phyloP scores from a whole-genome alignment of 1,140 invertebrate species.

The Drosophila nigromelanica region DNA sequence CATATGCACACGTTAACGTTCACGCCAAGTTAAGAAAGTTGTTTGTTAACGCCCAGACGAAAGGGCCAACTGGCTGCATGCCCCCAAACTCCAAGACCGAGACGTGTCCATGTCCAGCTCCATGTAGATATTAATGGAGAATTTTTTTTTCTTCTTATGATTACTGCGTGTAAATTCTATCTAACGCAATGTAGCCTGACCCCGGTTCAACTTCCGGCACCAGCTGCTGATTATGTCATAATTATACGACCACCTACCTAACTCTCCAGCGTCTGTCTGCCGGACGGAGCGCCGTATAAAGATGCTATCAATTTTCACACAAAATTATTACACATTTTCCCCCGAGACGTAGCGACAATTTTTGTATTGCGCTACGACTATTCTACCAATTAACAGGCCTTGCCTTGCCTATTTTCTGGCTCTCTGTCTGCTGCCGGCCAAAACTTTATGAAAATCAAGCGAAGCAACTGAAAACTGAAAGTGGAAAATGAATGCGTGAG shows the following conservation, averaged over 20 bases:
- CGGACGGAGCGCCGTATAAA: conserved; percentile 46
- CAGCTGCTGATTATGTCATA: conserved; percentile 62
- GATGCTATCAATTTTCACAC: conserved; percentile 70
- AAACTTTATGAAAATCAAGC: conserved; percentile 69
- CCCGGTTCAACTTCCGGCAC: conserved; percentile 35
- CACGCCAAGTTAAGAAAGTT: conserved; percentile 67
- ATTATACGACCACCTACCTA: conserved; percentile 57
- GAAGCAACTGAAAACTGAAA: conserved; percentile 65
- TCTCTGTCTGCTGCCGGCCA: conserved; percentile 42
- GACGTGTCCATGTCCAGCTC: background rate
- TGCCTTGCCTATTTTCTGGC: conserved; percentile 37
- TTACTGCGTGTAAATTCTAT: conserved; percentile 13
- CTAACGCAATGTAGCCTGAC: conserved; percentile 25
- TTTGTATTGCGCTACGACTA: conserved; percentile 45
- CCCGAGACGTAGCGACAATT: conserved; percentile 34
- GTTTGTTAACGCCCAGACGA: conserved; percentile 56
- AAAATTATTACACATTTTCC: conserved; percentile 59
- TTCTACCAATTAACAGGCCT: conserved; percentile 72
- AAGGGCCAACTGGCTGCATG: background rate
- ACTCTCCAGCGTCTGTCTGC: background rate
- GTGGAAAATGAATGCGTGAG: conserved; percentile 80
- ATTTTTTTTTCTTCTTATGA: background rate
- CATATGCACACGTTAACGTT: conserved; percentile 57
- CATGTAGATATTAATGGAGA: conserved; percentile 7
- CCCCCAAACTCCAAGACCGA: background rate